Evolutionary conservation across 1,140 invertebrate genomes (phyloP), one percentile per base, ranked within the genome.

Genomic region (Frieseomelitta varia): DNA sequence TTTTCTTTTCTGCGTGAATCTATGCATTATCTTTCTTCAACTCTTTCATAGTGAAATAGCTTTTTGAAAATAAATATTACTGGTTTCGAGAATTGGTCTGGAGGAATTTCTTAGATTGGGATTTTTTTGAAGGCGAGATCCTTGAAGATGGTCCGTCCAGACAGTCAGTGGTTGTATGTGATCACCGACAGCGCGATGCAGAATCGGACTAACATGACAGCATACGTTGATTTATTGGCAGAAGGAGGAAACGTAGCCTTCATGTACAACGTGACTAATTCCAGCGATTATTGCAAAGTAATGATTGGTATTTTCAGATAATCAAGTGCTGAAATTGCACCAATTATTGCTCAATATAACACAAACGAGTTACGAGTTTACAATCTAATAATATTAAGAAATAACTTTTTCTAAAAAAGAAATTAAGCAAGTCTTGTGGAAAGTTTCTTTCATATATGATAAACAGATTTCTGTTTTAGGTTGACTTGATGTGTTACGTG

Each of bases 171-270:
- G 97, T 91, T 98, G 19, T 98, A 97, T 90, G 93, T 98, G 68
- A 94, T 98, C n/a, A 95, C 96, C 1, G 96, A 97, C 72, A 96
- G 95, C 0, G 94, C 77, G 82, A 87, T 11, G 91, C 91, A 2
- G 94, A 92, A 56, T 93, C 94, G 24, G 95, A 93, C 96, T 76
- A 94, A 94, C 74, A 91, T 97, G 55, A 94, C 95, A 0, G 92
- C 92, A 27, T 94, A 97, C 63, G 93, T 95, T 47, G 95, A 96
- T 67, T 94, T 96, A 6, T 91, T 98, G 39, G 94, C 94, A 6
- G 97, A 98, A 93, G 98, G 98, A 4, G 97, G 97, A 89, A 98
- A 98, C 92, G 92, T 98, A n/a, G 97, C 97, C 24, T 97, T 97
- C 89, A 94, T 97, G 53, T 96, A 97, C 85, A 98, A 98, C 92